Evolutionary conservation across 2,113 vertebrate genomes (phyloP), one percentile per base, ranked within the genome.

Genomic region (Serinus canaria): DNA sequence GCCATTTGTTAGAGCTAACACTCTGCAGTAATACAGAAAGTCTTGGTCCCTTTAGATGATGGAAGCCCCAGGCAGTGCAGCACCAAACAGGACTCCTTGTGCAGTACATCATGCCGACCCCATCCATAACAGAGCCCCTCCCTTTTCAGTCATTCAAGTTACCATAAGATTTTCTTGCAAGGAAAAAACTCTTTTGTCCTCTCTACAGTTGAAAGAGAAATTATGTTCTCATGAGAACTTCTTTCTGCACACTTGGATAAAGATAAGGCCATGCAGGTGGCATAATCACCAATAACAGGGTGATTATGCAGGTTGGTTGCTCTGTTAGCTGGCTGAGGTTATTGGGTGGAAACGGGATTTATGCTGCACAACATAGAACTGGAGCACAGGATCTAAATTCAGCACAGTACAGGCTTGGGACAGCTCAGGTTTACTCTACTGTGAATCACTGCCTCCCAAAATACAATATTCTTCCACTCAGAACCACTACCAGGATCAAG

Each of bases 61-160:
- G 56, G 55, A 73, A 69, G 11, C 7, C 30, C 19, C 0, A 0
- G 44, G 58, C 0, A 0, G 12, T 39, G 30, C 6, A 80, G 18
- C 14, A 76, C 76, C 8, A 58, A 66, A 46, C 9, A 27, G 5
- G 46, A 53, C 10, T 79, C 43, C 55, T 44, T 46, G 15, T 30
- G 35, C 37, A 56, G 8, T 46, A 39, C 8, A 58, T 13, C 63
- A 7, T 9, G 6, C 5, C 0, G 0, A 72, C 8, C 7, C 8
- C 0, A 0, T 64, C 27, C 18, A 11, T 11, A 39, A 12, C 25
- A 58, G 30, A 83, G 7, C 43, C 49, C n/a, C 11, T 31, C 13
- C 27, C 24, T 13, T 50, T 63, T 73, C 59, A 46, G 23, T 64
- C 21, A 64, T 31, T 60, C 18, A n/a, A 31, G 2, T 27, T 64